phyloP scores from a whole-genome alignment of 1,140 invertebrate genomes.

The Dendroctonus valens region DNA sequence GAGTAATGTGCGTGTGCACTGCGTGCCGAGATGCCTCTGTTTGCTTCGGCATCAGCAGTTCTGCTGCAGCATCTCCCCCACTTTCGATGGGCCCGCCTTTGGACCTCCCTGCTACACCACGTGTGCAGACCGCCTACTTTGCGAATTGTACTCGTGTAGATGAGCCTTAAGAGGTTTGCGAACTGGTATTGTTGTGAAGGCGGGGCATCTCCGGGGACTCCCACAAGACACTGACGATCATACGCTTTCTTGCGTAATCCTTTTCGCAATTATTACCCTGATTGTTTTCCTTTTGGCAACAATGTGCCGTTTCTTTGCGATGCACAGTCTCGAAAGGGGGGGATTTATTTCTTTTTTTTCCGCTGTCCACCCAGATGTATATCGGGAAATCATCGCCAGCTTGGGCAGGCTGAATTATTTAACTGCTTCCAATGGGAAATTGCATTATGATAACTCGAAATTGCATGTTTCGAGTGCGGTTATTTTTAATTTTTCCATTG shows the following conservation, averaged over 20 bases:
- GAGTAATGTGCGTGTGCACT: slow-evolving; percentile 44
- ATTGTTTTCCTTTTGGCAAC: slow-evolving; percentile 36
- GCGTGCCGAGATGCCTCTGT: slow-evolving; percentile 49
- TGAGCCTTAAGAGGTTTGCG: slow-evolving; percentile 30
- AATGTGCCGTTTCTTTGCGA: slow-evolving; percentile 4
- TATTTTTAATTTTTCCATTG: too few species aligned
- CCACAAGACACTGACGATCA: slow-evolving; percentile 46
- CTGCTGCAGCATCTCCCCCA: slow-evolving; percentile 39
- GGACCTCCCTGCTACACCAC: slow-evolving; percentile 37
- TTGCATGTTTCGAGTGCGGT: too few species aligned
- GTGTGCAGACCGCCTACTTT: slow-evolving; percentile 46
- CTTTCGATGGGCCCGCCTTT: slow-evolving; percentile 14
- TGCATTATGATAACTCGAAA: too few species aligned
- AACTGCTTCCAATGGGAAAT: neutral
- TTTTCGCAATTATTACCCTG: slow-evolving; percentile 35
- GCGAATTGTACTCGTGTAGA: slow-evolving; percentile 42
- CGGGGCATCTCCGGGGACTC: slow-evolving; percentile 43
- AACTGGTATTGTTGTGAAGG: slow-evolving; percentile 46
- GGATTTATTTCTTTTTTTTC: slow-evolving; percentile 12
- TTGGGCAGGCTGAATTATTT: slow-evolving; percentile 1
- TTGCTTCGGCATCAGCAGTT: slow-evolving; percentile 27
- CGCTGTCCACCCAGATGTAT: neutral
- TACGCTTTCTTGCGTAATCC: slow-evolving; percentile 39
- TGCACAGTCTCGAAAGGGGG: neutral
- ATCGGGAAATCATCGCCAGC: slow-evolving; percentile 3